Conservation (phyloP, 2,888 invertebrate species). For the Meteorus cinctellus region DNA sequence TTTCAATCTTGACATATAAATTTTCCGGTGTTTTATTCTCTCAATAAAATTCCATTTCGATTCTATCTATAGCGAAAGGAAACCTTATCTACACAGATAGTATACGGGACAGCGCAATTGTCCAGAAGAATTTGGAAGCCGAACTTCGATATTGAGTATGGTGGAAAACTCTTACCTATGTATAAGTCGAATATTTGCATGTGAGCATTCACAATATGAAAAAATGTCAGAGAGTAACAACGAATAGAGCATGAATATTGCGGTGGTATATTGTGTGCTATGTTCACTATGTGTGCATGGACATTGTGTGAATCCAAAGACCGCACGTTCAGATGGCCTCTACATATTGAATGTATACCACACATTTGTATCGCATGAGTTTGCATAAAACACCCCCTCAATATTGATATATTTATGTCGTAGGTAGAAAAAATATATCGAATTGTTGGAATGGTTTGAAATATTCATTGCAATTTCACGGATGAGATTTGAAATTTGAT, state of each 20-base stretch:
- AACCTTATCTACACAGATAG: neutral
- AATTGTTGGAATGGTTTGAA: neutral
- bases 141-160: neutral
- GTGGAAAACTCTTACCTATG: neutral
- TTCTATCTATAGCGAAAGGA: neutral
- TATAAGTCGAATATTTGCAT: neutral
- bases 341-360: slow-evolving; percentile 17
- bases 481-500: neutral
- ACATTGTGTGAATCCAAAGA: slow-evolving; percentile 18
- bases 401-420: slow-evolving; percentile 20
- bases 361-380: slow-evolving; percentile 18
- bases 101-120: neutral
- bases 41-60: neutral
- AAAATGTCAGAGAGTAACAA: slow-evolving; percentile 3
- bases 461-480: slow-evolving; percentile 7
- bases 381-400: slow-evolving; percentile 9
- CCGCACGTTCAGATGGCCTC: slow-evolving; percentile 30
- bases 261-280: neutral
- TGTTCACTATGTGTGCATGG: neutral
- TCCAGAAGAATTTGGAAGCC: neutral
- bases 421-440: neutral
- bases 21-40: neutral
- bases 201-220: neutral
- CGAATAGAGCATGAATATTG: neutral
- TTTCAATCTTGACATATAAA: neutral